Evolutionary conservation across 2,797 vertebrate species (phyloP), one percentile per base, ranked within the genome.

Genomic region (Hippocampus kuda): DNA sequence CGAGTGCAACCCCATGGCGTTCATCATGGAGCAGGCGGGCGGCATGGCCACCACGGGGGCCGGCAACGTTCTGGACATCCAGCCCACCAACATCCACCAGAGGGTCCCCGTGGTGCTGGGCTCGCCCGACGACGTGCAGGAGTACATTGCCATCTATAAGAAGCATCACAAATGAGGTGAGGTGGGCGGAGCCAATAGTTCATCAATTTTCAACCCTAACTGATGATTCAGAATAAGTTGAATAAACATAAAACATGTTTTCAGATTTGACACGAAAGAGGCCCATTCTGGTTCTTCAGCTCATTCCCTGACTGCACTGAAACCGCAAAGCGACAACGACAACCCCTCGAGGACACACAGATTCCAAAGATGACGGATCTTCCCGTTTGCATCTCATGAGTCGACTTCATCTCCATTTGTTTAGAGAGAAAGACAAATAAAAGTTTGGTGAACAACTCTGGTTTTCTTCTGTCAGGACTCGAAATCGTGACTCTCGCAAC

Each of bases 1-100:
- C 0, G 95, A 98, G 69, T 96, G 96, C 88, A 98, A 98, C 82
- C 95, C 96, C 9, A 94, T 97, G 88, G 92, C 95, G 61, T 98
- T 88, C 84, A 94, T 98, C 87, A 91, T 97, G 0, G 95, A 94
- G 86, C 95, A 97, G 86, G 95, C 95, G 0, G 96, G 95, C 7
- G 96, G 95, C 22, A 75, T 92, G 68, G 95, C 96, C 0, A 96
- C 95, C 6, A 97, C 95, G 0, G 96, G 96, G 22, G 80, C 88
- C 0, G 83, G 90, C 73, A 91, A 92, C 0, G 88, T 98, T 16
- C 67, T 97, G 85, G 94, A 97, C 49, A 91, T 97, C 84, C 90
- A 94, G 81, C 96, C 96, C 0, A 91, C 94, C 41, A 75, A 38
- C 54, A 93, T 97, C 79, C 96, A 98, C 84, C 92, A 97, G 79